Conservation (phyloP, 2,113 vertebrate genomes). For the Montifringilla adamsi region DNA sequence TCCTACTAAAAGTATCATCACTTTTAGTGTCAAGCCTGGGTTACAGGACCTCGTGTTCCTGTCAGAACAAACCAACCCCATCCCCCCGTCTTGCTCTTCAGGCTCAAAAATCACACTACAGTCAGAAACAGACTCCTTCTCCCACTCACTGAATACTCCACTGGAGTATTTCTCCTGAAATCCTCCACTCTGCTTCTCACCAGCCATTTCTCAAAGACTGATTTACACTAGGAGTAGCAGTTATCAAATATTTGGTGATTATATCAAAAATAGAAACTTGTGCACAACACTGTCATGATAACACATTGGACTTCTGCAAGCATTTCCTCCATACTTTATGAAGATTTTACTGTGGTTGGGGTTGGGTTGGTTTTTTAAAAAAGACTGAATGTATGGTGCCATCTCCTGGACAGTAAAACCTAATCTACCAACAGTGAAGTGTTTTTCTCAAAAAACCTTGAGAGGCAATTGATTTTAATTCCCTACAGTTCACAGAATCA, state of each 20-base stretch:
- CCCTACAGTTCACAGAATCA: neutral
- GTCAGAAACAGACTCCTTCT: neutral
- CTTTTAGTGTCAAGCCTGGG: neutral
- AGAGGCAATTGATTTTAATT: neutral
- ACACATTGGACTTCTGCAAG: neutral
- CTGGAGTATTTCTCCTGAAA: neutral
- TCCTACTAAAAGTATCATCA: neutral
- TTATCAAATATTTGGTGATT: conserved; percentile 9
- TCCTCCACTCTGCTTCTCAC: neutral
- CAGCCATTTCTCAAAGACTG: neutral
- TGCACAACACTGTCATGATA: neutral
- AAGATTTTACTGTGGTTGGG: neutral
- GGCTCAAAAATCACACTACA: fast-evolving
- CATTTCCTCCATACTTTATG: neutral
- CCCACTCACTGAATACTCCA: neutral
- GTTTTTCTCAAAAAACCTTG: neutral
- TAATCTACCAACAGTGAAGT: neutral
- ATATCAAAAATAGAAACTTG: neutral
- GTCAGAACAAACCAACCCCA: neutral
- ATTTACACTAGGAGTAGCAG: neutral
- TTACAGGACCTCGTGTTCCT: neutral
- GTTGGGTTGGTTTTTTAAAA: neutral
- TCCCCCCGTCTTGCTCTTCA: neutral
- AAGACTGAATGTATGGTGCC: conserved; percentile 73
- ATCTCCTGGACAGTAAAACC: conserved; percentile 66